Base-by-base conservation (phyloP, 2,888 invertebrate genomes). In the Folsomia candida region DNA sequence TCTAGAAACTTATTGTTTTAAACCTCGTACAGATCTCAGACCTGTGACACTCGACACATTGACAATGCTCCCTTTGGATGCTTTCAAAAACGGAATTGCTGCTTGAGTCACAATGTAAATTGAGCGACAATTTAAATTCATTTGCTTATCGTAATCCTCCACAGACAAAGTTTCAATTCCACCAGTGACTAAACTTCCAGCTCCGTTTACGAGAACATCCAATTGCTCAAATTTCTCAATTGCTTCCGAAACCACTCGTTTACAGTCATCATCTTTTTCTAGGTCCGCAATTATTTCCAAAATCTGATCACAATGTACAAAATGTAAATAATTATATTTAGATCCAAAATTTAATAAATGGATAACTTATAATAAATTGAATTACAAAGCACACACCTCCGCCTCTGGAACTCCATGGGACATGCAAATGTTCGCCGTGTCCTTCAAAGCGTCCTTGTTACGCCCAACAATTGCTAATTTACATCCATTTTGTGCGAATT, bases 91-190 rank as follows among this genome's bases (percentile, higher is more conserved):
- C 0, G 97, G 96, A 0, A 92, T 91, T 2, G 94, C 92, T 63
- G 95, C 82, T 89, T 91, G 92, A 0, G 93, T 95, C 75, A 97
- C 83, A 72, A 81, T 71, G 59, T 81, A 81, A 14, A 81, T 81
- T 60, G 82, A 84, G 72, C 94, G 88, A 0, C 95, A 90, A 83
- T 98, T 98, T 1, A 91, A 88, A 81, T 93, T 91, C 89, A 98
- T 94, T 14, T 94, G 85, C 26, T 90, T 86, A 83, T 98, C 97
- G 81, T 89, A 97, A 81, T 95, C 94, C 61, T 91, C 91, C 79
- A 97, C 81, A 24, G 88, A 88, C 0, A 95, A 92, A 76, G 87
- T 91, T 84, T 97, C 96, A 80, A 96, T 94, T 1, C 88, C 87
- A 29, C 96, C 97, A 0, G 85, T 85, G 81, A 91, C 91, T 26